Evolutionary conservation across 2,113 vertebrate species (phyloP).

Genomic region (Rostratula benghalensis): DNA sequence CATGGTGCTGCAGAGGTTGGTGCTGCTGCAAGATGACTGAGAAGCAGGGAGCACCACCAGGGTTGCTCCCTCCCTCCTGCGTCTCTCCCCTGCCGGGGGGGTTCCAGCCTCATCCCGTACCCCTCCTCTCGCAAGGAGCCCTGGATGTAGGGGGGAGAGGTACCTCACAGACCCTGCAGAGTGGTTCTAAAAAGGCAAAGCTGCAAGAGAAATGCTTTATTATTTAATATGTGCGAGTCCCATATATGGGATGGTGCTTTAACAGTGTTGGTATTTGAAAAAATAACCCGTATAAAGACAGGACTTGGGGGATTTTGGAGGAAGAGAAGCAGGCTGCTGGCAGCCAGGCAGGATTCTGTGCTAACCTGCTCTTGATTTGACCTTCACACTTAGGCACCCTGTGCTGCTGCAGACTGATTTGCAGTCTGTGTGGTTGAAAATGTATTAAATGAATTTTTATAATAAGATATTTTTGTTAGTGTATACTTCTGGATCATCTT

Average conservation of each 20-base stretch:
- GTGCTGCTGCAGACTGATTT: background rate
- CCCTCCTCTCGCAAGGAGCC: fast-evolving
- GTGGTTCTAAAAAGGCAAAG: background rate
- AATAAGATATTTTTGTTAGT: background rate
- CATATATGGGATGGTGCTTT: background rate
- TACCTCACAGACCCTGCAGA: background rate
- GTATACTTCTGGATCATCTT: background rate
- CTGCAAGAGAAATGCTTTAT: background rate
- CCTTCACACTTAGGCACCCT: background rate
- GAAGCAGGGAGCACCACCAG: fast-evolving
- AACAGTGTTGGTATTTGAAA: background rate
- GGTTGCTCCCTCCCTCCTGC: background rate
- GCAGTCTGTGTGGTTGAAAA: background rate
- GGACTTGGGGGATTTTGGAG: background rate
- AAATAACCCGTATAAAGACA: background rate
- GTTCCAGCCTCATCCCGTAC: background rate
- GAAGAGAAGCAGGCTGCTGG: background rate
- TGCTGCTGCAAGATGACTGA: background rate
- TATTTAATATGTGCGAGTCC: background rate
- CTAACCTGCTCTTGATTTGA: slow-evolving; percentile 25
- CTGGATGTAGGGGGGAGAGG: background rate
- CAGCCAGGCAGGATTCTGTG: background rate
- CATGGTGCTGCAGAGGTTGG: background rate
- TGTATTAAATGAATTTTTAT: fast-evolving
- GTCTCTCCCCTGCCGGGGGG: fast-evolving